phyloP scores from a whole-genome alignment of 2,797 vertebrate genomes.

The Ctenopoma kingsleyae region DNA sequence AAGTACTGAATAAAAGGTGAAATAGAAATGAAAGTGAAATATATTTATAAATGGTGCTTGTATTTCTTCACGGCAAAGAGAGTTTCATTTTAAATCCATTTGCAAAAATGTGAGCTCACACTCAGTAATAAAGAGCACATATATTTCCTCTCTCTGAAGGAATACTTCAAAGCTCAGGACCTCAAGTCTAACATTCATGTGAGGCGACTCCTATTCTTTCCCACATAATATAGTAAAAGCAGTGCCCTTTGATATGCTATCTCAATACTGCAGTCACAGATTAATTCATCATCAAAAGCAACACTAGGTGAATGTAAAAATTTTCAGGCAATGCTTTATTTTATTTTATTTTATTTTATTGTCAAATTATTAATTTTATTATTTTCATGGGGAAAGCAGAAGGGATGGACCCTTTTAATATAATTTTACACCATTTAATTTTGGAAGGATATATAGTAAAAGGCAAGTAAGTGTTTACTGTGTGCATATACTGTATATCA shows the following conservation, averaged over 20 bases:
- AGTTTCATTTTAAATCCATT: slow-evolving; percentile 24
- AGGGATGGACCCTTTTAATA: too few species aligned
- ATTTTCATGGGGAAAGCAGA: too few species aligned
- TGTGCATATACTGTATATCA: too few species aligned
- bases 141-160: slow-evolving; percentile 14
- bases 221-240: slow-evolving; percentile 22
- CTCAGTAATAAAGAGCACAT: slow-evolving; percentile 27
- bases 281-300: slow-evolving; percentile 39
- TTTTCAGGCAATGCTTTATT: not conserved
- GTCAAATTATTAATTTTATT: too few species aligned
- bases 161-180: slow-evolving; percentile 26
- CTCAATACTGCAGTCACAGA: slow-evolving; percentile 32
- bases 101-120: slow-evolving; percentile 18
- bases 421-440: too few species aligned
- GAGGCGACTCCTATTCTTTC: slow-evolving; percentile 24
- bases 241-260: slow-evolving; percentile 42
- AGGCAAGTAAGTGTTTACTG: too few species aligned
- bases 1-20: not conserved
- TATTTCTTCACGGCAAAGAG: not conserved
- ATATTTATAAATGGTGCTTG: not conserved
- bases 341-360: too few species aligned
- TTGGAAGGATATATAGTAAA: too few species aligned
- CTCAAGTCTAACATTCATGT: slow-evolving; percentile 25
- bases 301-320: slow-evolving; percentile 10
- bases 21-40: not conserved